Conservation (phyloP, 1,140 invertebrate genomes). For the Drosophila mojavensis region DNA sequence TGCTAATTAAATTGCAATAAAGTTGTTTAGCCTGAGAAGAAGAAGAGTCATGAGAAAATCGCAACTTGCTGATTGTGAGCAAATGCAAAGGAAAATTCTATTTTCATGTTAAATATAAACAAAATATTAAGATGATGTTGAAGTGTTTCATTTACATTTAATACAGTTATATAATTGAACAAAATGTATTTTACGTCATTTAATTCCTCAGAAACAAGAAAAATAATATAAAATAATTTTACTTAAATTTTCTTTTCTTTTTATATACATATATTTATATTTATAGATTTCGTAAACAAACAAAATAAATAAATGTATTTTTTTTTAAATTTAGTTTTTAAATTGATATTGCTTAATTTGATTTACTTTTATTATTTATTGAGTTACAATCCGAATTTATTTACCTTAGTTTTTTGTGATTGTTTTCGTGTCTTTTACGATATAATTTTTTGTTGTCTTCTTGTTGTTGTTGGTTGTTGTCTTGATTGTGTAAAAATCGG, state of each 20-base stretch:
- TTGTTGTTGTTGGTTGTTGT: slow-evolving; percentile 50
- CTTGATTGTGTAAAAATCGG: slow-evolving; percentile 66
- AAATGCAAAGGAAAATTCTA: no score
- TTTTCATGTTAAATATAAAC: no score
- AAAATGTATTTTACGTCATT: no score
- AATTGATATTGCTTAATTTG: background rate
- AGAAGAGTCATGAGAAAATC: background rate
- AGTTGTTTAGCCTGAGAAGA: background rate
- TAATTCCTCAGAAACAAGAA: background rate
- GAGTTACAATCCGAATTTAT: background rate
- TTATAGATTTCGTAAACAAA: no score
- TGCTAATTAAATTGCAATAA: slow-evolving; percentile 40
- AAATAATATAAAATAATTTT: background rate
- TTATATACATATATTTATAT: no score
- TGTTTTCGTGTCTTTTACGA: slow-evolving; percentile 76
- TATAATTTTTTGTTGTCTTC: slow-evolving; percentile 54
- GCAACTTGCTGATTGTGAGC: background rate
- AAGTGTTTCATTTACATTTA: no score
- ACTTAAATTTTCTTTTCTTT: no score
- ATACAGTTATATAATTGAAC: no score
- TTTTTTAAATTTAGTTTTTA: no score
- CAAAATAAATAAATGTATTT: background rate
- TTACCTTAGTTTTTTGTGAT: slow-evolving; percentile 78
- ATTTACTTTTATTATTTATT: background rate
- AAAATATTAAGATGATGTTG: no score